phyloP scores from a whole-genome alignment of 2,113 vertebrate genomes.

The Tragelaphus scriptus region DNA sequence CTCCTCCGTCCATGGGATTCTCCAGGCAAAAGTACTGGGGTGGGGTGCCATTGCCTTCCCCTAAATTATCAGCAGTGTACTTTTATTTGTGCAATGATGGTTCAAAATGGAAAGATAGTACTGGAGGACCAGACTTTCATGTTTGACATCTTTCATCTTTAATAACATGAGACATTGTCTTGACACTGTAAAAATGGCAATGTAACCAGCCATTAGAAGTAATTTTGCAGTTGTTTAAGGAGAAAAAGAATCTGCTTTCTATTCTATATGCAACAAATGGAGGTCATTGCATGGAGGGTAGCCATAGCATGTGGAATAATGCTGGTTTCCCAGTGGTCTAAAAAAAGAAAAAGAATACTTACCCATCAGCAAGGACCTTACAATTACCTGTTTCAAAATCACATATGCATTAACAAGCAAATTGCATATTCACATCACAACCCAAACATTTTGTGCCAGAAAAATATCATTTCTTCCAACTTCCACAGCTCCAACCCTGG shows the following conservation, averaged over 20 bases:
- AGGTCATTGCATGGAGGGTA: background rate
- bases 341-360: background rate
- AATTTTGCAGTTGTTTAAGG: background rate
- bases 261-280: background rate
- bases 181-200: background rate
- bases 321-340: background rate
- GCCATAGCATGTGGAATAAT: background rate
- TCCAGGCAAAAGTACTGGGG: too few relatives aligned
- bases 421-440: background rate
- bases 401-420: background rate
- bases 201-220: background rate
- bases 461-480: background rate
- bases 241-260: background rate
- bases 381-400: background rate
- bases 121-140: background rate
- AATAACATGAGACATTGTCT: background rate
- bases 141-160: background rate
- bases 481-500: background rate
- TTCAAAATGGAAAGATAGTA: background rate
- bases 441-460: background rate
- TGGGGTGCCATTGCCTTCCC: too few relatives aligned
- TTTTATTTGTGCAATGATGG: background rate
- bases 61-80: background rate
- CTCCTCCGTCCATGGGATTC: too few relatives aligned
- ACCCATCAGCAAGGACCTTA: background rate